A percentile compares a stretch with the other conserved stretches of the same genome.
Conservation (phyloP, 2,888 invertebrate genomes). For the Prosopocoilus inquinatus region DNA sequence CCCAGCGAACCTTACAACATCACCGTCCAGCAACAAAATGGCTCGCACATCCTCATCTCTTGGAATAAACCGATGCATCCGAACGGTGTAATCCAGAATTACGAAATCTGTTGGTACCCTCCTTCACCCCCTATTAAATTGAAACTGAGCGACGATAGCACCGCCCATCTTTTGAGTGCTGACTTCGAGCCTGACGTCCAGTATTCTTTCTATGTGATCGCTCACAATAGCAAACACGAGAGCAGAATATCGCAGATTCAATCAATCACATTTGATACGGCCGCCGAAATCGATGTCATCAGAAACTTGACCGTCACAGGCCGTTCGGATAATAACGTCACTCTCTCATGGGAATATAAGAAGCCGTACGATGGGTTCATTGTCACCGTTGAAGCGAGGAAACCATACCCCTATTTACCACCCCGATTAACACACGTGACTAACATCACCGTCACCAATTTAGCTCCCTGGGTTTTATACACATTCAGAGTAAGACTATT, state of each 20-base stretch:
- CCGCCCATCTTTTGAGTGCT: constrained; percentile 51
- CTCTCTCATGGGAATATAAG: constrained; percentile 58
- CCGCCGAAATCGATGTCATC: constrained; percentile 62
- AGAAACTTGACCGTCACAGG: constrained; percentile 55
- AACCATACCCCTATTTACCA: constrained; percentile 57
- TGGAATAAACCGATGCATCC: constrained; percentile 69
- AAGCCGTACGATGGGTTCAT: constrained; percentile 55
- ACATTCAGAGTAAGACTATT: constrained; percentile 53
- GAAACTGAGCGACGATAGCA: constrained; percentile 49
- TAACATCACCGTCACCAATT: constrained; percentile 48
- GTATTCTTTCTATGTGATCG: constrained; percentile 73
- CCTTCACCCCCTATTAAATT: constrained; percentile 58
- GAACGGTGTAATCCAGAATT: constrained; percentile 62
- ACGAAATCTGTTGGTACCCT: constrained; percentile 66
- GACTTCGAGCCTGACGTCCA: constrained; percentile 57
- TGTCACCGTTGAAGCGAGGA: constrained; percentile 54
- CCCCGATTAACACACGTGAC: constrained; percentile 50
- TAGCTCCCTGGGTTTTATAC: constrained; percentile 54
- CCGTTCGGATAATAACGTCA: constrained; percentile 55
- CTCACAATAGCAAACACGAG: constrained; percentile 60
- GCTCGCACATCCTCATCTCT: constrained; percentile 61
- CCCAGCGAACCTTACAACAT: constrained; percentile 70
- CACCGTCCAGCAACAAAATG: constrained; percentile 62
- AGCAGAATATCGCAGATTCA: constrained; percentile 62
- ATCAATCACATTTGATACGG: constrained; percentile 62